Conservation (phyloP, 2,888 invertebrate genomes). For the Glaucopsyche alexis region DNA sequence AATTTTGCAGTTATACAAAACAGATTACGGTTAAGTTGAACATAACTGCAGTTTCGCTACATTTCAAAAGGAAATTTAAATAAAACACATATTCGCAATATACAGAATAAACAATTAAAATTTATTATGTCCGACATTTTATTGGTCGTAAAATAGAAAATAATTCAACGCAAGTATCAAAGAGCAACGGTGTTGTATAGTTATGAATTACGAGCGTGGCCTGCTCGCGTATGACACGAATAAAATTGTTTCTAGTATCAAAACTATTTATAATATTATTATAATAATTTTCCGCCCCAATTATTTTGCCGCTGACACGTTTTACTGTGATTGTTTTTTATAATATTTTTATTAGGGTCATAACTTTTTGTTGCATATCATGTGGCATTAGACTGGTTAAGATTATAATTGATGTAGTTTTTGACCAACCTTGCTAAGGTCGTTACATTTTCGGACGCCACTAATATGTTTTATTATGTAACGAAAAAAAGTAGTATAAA, state of each 20-base stretch:
- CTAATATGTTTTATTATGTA: too few relatives aligned
- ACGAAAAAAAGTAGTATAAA: too few relatives aligned
- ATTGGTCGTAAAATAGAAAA: conserved; percentile 30
- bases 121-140: conserved; percentile 34
- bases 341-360: conserved; percentile 30
- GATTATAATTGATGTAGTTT: conserved; percentile 1
- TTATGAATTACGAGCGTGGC: conserved; percentile 71
- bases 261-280: conserved; percentile 78
- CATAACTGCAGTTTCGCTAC: background rate
- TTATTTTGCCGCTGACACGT: conserved; percentile 73
- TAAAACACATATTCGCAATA: conserved; percentile 31
- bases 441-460: background rate
- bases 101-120: conserved; percentile 34
- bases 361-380: conserved; percentile 25
- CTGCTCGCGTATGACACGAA: conserved; percentile 65
- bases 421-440: background rate
- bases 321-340: conserved; percentile 57
- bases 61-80: conserved; percentile 27
- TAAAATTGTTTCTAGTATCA: conserved; percentile 69
- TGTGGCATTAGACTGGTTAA: conserved; percentile 1
- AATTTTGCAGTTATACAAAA: conserved; percentile 12
- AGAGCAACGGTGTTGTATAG: conserved; percentile 45
- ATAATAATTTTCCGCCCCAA: conserved; percentile 77
- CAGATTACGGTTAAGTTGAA: conserved; percentile 9
- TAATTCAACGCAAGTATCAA: conserved; percentile 57